Conservation (phyloP, 2,888 invertebrate species). For the Beris morrisii region DNA sequence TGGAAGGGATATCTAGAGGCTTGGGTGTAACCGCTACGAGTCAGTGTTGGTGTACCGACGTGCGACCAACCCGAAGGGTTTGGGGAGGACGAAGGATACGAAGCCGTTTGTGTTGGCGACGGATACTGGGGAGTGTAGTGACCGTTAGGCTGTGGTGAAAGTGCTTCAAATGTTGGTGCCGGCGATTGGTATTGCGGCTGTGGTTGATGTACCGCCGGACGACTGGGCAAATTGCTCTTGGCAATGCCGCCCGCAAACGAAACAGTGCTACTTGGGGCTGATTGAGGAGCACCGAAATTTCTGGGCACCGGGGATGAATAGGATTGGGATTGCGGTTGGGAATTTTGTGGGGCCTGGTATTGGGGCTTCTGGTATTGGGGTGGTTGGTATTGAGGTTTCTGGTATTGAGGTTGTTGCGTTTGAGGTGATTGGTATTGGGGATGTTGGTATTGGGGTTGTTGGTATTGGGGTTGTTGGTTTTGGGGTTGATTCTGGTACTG, state of each 20-base stretch:
- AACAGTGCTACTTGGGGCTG: conserved; percentile 36
- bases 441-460: conserved; percentile 40
- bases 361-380: conserved; percentile 42
- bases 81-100: conserved; percentile 26
- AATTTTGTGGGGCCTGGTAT: conserved; percentile 20
- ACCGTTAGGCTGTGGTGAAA: conserved; percentile 21
- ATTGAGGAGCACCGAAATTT: not conserved
- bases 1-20: not conserved
- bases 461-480: conserved; percentile 37
- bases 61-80: conserved; percentile 39
- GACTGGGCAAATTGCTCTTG: conserved; percentile 2
- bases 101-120: conserved; percentile 18
- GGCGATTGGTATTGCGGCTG: conserved; percentile 25
- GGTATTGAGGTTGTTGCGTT: conserved; percentile 33
- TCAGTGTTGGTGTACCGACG: conserved; percentile 36
- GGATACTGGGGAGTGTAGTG: conserved; percentile 24
- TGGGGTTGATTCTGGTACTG: conserved; percentile 41
- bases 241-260: conserved; percentile 40
- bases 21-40: conserved; percentile 35
- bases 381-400: conserved; percentile 39
- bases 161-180: not conserved
- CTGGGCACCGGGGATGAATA: conserved; percentile 30
- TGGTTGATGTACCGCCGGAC: conserved; percentile 18
- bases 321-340: conserved; percentile 33
- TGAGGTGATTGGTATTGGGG: conserved; percentile 34